Evolutionary conservation across 2,113 vertebrate genomes (phyloP), one percentile per base, ranked within the genome.

Genomic region (Oryzias woworae): DNA sequence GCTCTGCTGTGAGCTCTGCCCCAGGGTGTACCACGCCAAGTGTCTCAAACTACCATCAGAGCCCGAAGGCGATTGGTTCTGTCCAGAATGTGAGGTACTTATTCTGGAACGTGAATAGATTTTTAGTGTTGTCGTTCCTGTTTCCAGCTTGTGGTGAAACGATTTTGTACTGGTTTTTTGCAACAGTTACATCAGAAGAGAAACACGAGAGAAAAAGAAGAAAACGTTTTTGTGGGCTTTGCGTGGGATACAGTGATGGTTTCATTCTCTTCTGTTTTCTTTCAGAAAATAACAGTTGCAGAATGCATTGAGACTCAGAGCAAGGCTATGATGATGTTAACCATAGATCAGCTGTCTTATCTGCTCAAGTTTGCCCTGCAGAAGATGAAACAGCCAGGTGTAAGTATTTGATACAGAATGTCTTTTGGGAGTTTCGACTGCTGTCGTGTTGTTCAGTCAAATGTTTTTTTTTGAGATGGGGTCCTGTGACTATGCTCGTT

Each of bases 61-160:
- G 93, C 97, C 97, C 84, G 97, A 99, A 93, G 97, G 97, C 89
- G 97, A 99, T 95, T 99, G 97, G 97, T 99, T 99, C 95, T 99
- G 97, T 93, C 97, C 97, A 78, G 97, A 99, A 91, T 98, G 96
- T 95, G 96, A 95, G 95, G 95, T 97, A 95, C 94, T 84, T 73
- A 70, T 64, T 93, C 71, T 92, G 94, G 93, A 95, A 94, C 87
- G 92, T 93, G 51, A 41, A 28, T 17, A 57, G 69, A 56, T 53
- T 54, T n/a, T 31, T 48, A 44, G 54, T 51, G 46, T 17, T 57
- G 41, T 53, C 51, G 54, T 49, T 12, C 45, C 17, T 8, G 18
- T 45, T 57, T 63, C 50, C 56, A 67, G 36, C 26, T 15, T 55
- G 20, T 22, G 46, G 26, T 64, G 5, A 17, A 20, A 26, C 41